phyloP scores from a whole-genome alignment of 2,113 vertebrate species.

The Thamnophis sirtalis region DNA sequence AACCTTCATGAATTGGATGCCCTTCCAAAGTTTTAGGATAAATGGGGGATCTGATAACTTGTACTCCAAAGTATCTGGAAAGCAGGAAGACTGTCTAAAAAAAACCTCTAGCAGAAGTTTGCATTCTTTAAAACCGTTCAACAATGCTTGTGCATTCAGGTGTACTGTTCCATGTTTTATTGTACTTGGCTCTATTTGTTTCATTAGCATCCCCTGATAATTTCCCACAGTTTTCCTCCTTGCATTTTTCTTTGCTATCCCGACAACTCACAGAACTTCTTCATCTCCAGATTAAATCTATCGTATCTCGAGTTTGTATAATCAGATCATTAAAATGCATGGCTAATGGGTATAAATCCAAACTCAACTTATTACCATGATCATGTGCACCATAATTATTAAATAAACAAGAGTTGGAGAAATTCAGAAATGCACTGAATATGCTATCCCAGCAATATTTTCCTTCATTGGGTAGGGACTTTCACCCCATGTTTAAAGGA shows the following conservation, averaged over 20 bases:
- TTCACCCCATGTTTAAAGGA: conserved; percentile 15
- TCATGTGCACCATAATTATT: conserved; percentile 62
- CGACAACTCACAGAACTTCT: conserved; percentile 53
- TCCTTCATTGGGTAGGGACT: conserved; percentile 41
- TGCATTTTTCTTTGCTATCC: conserved; percentile 29
- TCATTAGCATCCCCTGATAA: conserved; percentile 54
- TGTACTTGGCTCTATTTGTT: conserved; percentile 63
- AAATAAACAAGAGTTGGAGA: conserved; percentile 63
- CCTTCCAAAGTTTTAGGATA: neutral
- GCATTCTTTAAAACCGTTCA: conserved; percentile 55
- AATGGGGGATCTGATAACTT: neutral
- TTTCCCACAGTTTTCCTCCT: conserved; percentile 42
- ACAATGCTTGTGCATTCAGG: conserved; percentile 42
- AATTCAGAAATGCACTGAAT: conserved; percentile 56
- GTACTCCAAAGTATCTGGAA: neutral
- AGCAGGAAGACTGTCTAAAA: neutral
- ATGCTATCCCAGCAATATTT: conserved; percentile 30
- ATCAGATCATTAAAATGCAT: conserved; percentile 75
- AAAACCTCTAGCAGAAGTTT: conserved; percentile 7
- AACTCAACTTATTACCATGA: conserved; percentile 66
- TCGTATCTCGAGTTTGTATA: conserved; percentile 63
- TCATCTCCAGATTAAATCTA: conserved; percentile 57
- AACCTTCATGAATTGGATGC: neutral
- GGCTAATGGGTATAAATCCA: conserved; percentile 70
- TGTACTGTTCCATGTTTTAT: conserved; percentile 44